Evolutionary conservation across 1,140 invertebrate species (phyloP).

Genomic region (Homarus americanus): DNA sequence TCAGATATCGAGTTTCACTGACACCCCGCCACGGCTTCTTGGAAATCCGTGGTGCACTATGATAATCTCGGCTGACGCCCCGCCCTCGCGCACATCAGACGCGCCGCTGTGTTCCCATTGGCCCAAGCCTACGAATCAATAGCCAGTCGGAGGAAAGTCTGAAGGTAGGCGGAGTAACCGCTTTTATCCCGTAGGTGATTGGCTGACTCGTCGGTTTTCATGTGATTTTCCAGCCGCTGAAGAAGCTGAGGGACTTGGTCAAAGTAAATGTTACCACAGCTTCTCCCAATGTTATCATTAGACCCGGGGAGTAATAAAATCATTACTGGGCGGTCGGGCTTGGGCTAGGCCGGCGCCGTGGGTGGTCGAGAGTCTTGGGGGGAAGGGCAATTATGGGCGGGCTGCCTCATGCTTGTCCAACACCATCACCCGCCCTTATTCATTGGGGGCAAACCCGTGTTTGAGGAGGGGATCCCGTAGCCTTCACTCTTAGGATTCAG

Average conservation of each 20-base stretch:
- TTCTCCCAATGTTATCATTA: conserved; percentile 69
- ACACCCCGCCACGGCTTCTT: conserved; percentile 49
- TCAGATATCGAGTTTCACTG: conserved; percentile 69
- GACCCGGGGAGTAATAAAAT: conserved; percentile 60
- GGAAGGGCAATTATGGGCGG: conserved; percentile 9
- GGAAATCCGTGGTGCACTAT: conserved; percentile 66
- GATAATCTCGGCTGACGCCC: conserved; percentile 22
- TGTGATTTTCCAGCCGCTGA: conserved; percentile 2
- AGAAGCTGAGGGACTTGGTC: conserved; percentile 36
- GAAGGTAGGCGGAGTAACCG: conserved; percentile 14
- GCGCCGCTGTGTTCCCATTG: conserved; percentile 41
- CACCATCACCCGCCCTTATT: conserved; percentile 19
- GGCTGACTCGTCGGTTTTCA: neutral
- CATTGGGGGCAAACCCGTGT: conserved; percentile 34
- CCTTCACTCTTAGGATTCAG: neutral
- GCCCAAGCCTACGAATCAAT: conserved; percentile 15
- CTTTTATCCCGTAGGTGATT: neutral
- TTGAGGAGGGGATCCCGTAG: conserved; percentile 25
- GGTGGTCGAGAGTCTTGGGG: conserved; percentile 25
- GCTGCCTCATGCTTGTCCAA: conserved; percentile 23
- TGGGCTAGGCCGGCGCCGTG: conserved; percentile 23
- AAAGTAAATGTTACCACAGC: conserved; percentile 72
- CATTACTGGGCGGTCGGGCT: conserved; percentile 51
- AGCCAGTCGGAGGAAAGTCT: conserved; percentile 30
- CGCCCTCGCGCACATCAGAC: conserved; percentile 51